These are phyloP conservation scores for Arenaria interpres DNA, from an alignment of 2,113 vertebrate genomes.

Conservation along the genomic window DNA sequence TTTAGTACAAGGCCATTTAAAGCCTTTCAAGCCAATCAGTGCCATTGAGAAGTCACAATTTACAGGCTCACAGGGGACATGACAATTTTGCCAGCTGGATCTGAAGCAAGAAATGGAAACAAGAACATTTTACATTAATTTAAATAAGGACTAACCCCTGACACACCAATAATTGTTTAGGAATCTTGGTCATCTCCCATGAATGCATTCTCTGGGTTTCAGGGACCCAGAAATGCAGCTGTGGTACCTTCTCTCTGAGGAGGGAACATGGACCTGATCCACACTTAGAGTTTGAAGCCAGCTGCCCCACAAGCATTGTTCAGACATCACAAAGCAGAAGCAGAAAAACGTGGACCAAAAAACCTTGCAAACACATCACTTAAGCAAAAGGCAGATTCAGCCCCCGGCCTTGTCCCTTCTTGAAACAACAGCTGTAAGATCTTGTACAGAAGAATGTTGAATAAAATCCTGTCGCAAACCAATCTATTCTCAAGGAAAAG, in stretches of 20 bases:
- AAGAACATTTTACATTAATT: neutral
- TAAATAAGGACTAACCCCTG: neutral
- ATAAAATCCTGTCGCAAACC: accelerated
- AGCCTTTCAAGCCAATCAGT: constrained; percentile 14
- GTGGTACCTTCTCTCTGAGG: neutral
- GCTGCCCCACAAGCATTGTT: neutral
- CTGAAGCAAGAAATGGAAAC: neutral
- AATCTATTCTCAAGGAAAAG: neutral
- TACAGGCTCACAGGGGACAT: neutral
- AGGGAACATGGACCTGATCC: neutral
- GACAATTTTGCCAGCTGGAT: neutral
- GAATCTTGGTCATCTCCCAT: neutral
- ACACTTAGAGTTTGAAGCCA: accelerated
- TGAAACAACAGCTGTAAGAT: neutral
- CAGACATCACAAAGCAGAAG: neutral
- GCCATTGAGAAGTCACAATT: constrained; percentile 13
- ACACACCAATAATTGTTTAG: neutral
- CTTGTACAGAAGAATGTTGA: neutral
- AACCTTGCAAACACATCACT: neutral
- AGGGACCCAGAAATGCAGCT: neutral
- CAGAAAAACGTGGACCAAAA: neutral
- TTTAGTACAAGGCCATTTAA: constrained; percentile 16
- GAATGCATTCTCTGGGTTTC: neutral
- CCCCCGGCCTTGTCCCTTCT: neutral
- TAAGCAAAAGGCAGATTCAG: neutral